These are phyloP conservation scores for Andinoacara biseriatus DNA, from an alignment of 2,113 vertebrate species.

Conservation along the genomic window DNA sequence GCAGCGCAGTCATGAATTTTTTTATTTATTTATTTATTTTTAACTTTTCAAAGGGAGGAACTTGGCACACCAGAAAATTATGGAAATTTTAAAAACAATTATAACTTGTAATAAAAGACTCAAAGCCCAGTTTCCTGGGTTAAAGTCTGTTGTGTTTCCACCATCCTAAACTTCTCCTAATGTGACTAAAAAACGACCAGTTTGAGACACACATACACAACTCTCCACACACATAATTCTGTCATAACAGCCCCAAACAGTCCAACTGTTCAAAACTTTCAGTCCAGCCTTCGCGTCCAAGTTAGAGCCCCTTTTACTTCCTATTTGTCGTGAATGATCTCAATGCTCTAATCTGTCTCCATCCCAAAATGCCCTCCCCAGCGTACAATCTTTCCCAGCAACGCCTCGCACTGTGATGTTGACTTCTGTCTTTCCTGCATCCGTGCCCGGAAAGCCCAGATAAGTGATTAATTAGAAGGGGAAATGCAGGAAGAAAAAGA, in stretches of 20 bases:
- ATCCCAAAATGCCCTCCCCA: slow-evolving; percentile 22
- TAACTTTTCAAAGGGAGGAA: too few species aligned
- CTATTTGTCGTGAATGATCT: slow-evolving; percentile 18
- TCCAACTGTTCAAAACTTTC: background rate
- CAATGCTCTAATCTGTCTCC: slow-evolving; percentile 26
- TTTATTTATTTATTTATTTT: too few species aligned
- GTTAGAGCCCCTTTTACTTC: background rate
- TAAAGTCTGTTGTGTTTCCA: background rate
- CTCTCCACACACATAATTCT: background rate
- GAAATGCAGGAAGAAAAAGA: slow-evolving; percentile 48
- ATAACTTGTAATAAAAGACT: too few species aligned
- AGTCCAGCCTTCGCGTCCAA: slow-evolving; percentile 2
- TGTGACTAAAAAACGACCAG: too few species aligned
- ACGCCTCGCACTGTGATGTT: slow-evolving; percentile 34
- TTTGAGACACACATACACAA: background rate
- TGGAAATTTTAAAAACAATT: too few species aligned
- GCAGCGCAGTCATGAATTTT: too few species aligned
- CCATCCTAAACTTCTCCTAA: too few species aligned
- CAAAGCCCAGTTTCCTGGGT: too few species aligned
- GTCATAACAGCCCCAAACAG: background rate
- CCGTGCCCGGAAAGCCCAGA: slow-evolving; percentile 62
- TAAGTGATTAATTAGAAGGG: slow-evolving; percentile 52
- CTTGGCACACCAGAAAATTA: too few species aligned
- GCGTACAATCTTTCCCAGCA: slow-evolving; percentile 32
- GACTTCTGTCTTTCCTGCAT: slow-evolving; percentile 62